These are phyloP conservation scores for Phalloptychus januarius DNA, from an alignment of 2,797 vertebrate genomes.

Conservation along the genomic window DNA sequence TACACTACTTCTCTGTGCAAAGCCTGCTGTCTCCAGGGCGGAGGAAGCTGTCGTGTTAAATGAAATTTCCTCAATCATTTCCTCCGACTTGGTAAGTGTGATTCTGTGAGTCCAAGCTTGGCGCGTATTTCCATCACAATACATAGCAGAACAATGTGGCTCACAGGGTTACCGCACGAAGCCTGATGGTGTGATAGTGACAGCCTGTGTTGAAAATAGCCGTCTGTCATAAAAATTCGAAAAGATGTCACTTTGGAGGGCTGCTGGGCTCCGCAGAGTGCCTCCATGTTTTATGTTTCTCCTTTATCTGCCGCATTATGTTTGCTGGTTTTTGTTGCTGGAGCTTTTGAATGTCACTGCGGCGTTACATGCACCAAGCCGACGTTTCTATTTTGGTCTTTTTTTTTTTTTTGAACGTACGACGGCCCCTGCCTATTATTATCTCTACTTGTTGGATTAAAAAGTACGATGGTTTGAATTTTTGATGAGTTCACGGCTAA, in stretches of 20 bases:
- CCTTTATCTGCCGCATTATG: not conserved
- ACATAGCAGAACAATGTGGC: not conserved
- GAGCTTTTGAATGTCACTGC: not conserved
- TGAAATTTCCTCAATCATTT: slow-evolving; percentile 3
- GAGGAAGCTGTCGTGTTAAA: not conserved
- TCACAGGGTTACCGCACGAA: slow-evolving; percentile 2
- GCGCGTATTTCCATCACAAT: slow-evolving; percentile 1
- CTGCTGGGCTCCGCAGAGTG: not conserved
- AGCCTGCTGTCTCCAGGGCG: not conserved
- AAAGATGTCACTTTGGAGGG: slow-evolving; percentile 1
- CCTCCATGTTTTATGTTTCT: not conserved
- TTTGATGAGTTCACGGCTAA: not conserved
- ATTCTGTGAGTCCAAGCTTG: not conserved
- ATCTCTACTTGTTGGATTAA: not conserved
- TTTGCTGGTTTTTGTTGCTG: not conserved
- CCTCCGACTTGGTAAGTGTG: not conserved
- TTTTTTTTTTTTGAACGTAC: not conserved
- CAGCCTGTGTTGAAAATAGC: slow-evolving; percentile 14
- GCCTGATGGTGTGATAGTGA: not conserved
- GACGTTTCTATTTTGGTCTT: not conserved
- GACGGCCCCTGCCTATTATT: not conserved
- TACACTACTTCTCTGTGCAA: not conserved
- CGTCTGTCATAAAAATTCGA: not conserved
- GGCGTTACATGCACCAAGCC: not conserved
- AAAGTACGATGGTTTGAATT: not conserved